Conservation (phyloP, 2,797 vertebrate species). For the Peromyscus melanophrys region DNA sequence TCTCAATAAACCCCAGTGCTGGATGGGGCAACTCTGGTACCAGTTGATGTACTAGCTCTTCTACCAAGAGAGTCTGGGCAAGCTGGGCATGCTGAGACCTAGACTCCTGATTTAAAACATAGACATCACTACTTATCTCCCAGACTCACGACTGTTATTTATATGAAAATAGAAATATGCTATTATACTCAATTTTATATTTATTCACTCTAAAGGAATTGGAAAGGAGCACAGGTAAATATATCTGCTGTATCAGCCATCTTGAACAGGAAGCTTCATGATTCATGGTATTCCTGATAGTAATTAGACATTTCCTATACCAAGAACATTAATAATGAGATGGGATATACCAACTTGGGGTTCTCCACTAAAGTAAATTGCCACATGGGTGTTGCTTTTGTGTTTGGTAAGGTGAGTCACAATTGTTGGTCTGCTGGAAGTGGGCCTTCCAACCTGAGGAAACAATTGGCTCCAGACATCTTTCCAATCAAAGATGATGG, state of each 20-base stretch:
- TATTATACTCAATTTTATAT: slow-evolving; percentile 2
- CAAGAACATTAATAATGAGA: not conserved
- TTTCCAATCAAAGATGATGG: not conserved
- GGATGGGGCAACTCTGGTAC: not conserved
- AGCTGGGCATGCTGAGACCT: not conserved
- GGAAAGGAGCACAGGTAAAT: not conserved
- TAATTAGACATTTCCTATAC: not conserved
- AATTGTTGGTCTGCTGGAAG: not conserved
- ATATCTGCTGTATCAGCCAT: not conserved
- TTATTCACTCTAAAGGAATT: not conserved
- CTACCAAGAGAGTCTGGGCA: not conserved
- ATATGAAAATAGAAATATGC: not conserved
- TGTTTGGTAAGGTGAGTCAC: not conserved
- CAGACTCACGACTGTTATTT: not conserved
- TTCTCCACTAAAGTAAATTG: not conserved
- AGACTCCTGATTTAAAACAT: not conserved
- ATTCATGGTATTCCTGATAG: not conserved
- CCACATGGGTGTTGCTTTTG: not conserved
- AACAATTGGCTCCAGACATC: not conserved
- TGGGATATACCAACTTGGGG: not conserved
- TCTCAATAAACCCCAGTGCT: not conserved
- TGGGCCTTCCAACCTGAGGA: not conserved
- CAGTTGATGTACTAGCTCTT: too few species aligned
- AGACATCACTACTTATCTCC: not conserved
- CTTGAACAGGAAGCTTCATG: not conserved